Percentiles rank a stretch among this genome's conserved stretches.
These are phyloP conservation scores for Sphyrna mokarran DNA, from an alignment of 2,113 vertebrate genomes.

Conservation along the genomic window DNA sequence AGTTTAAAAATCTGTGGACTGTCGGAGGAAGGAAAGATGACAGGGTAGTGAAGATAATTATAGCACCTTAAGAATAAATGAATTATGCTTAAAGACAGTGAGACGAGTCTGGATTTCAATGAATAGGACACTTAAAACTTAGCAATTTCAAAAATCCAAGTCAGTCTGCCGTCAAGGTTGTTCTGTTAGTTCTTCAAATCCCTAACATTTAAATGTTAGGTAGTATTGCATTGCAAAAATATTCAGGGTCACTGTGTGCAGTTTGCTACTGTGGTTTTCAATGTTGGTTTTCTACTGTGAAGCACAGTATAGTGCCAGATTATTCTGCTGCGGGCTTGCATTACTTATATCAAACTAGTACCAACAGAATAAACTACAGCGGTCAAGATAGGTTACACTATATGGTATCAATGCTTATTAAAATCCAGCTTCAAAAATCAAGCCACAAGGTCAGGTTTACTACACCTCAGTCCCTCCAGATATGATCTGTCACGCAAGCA, in stretches of 20 bases:
- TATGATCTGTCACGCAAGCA: conserved; percentile 1
- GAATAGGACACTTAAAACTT: background rate
- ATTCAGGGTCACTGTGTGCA: background rate
- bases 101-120: background rate
- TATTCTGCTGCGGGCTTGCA: conserved; percentile 3
- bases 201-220: background rate
- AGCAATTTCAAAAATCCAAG: background rate
- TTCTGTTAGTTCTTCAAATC: background rate
- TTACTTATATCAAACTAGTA: background rate
- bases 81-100: background rate
- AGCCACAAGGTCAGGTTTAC: conserved; percentile 5
- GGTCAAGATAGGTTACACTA: background rate
- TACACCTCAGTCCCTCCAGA: background rate
- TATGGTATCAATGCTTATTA: background rate
- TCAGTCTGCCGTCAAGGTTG: background rate
- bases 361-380: background rate
- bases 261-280: too few relatives aligned
- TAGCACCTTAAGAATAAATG: background rate
- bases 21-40: background rate
- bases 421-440: background rate
- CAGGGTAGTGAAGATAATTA: background rate
- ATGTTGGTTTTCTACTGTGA: background rate
- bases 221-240: background rate
- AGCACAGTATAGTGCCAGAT: background rate
- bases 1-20: background rate